These are phyloP conservation scores for Hyla sarda DNA, from an alignment of 2,113 vertebrate species.

Conservation along the genomic window DNA sequence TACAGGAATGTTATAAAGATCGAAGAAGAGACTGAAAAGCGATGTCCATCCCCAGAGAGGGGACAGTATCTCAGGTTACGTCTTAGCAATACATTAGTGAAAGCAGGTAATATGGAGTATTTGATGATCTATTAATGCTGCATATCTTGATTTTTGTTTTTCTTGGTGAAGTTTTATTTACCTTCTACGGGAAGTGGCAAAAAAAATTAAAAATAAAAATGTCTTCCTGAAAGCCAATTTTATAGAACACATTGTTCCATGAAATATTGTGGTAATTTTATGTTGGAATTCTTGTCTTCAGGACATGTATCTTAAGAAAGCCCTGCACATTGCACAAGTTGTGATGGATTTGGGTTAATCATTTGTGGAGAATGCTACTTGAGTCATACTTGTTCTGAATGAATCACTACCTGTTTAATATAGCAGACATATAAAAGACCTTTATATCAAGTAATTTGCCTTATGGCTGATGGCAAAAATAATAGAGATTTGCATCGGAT, in stretches of 20 bases:
- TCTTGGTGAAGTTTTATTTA: not conserved
- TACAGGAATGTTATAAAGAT: constrained; percentile 65
- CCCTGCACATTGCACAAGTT: not conserved
- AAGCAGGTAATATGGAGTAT: constrained; percentile 62
- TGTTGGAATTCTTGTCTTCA: constrained; percentile 31
- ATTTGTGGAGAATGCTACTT: constrained; percentile 38
- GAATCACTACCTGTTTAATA: constrained; percentile 24
- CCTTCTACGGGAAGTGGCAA: not conserved
- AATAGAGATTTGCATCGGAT: not conserved
- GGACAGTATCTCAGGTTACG: constrained; percentile 59
- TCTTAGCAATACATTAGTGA: constrained; percentile 61
- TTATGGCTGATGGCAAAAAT: not conserved
- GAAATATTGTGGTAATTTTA: constrained; percentile 19
- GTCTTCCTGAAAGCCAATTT: not conserved
- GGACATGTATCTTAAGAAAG: constrained; percentile 41
- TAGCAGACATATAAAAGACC: constrained; percentile 6
- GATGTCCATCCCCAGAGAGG: constrained; percentile 36
- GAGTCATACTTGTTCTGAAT: constrained; percentile 1
- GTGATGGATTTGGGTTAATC: constrained; percentile 32
- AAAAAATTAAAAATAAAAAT: not conserved
- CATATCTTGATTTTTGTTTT: not conserved
- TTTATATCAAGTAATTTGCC: constrained; percentile 5
- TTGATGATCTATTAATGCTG: not conserved
- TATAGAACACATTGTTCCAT: constrained; percentile 38
- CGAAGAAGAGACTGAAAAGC: constrained; percentile 55